These are phyloP conservation scores for Synaphobranchus kaupii DNA, from an alignment of 2,797 vertebrate genomes.

Conservation along the genomic window DNA sequence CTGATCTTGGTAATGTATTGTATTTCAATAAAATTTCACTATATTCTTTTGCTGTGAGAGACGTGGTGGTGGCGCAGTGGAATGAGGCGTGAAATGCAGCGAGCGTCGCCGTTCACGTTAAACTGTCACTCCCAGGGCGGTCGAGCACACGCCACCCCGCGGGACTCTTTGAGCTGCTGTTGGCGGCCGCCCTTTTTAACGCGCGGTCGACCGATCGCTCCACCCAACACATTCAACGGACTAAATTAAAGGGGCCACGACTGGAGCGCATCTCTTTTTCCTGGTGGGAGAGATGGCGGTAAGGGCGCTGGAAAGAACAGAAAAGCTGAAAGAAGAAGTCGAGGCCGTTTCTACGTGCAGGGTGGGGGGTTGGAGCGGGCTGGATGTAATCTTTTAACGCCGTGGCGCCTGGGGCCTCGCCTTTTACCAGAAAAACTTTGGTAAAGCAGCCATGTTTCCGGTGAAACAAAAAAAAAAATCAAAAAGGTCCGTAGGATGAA, in stretches of 20 bases:
- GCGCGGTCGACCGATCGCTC: neutral
- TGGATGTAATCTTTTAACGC: neutral
- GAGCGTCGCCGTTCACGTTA: neutral
- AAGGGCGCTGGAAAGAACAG: constrained; percentile 19
- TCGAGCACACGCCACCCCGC: neutral
- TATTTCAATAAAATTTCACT: no score
- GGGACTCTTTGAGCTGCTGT: neutral
- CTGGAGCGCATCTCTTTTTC: constrained; percentile 8
- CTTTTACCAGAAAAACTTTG: constrained; percentile 29
- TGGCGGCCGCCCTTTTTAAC: neutral
- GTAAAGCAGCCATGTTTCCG: neutral
- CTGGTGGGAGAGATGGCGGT: constrained; percentile 18
- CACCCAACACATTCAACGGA: neutral
- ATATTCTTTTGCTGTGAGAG: no score
- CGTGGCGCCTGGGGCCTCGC: neutral
- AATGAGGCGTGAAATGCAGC: neutral
- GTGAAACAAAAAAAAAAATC: constrained; percentile 6
- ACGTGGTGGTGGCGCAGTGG: neutral
- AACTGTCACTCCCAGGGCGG: neutral
- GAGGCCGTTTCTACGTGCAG: neutral
- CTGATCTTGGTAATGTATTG: no score
- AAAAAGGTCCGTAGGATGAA: constrained; percentile 49
- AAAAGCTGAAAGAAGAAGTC: neutral
- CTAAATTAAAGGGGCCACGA: constrained; percentile 21
- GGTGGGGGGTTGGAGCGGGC: neutral